These are phyloP conservation scores for Odontothrips loti DNA, from an alignment of 2,888 invertebrate genomes.

Conservation along the genomic window DNA sequence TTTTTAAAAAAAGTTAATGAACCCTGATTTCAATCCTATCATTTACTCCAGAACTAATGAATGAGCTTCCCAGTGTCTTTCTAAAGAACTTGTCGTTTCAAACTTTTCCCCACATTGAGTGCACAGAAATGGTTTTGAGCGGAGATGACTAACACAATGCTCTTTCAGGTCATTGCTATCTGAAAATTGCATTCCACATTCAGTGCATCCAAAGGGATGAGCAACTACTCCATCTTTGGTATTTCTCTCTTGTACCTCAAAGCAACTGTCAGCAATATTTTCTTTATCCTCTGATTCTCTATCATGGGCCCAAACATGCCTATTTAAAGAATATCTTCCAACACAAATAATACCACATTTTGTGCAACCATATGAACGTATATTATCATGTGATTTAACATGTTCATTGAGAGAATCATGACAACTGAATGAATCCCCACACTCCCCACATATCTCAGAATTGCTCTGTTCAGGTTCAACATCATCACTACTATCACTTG, in stretches of 20 bases:
- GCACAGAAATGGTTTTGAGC: not conserved
- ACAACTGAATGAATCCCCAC: not conserved
- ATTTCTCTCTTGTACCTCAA: not conserved
- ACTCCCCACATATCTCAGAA: not conserved
- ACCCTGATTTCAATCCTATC: not conserved
- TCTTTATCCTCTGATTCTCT: constrained; percentile 5
- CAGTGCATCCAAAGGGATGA: constrained; percentile 1
- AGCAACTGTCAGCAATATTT: not conserved
- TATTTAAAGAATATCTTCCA: not conserved
- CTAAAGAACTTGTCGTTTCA: not conserved
- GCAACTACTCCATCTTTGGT: constrained; percentile 5
- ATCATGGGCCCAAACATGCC: constrained; percentile 2
- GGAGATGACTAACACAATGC: constrained; percentile 10
- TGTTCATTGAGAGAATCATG: not conserved
- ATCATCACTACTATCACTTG: not conserved
- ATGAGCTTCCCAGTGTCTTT: not conserved
- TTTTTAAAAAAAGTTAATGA: not conserved
- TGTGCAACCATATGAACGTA: not conserved
- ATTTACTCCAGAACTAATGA: not conserved
- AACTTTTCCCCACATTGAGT: constrained; percentile 7
- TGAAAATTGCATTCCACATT: constrained; percentile 16
- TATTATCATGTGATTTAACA: not conserved
- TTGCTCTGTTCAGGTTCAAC: not conserved
- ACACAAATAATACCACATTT: constrained; percentile 19
- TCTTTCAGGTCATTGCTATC: constrained; percentile 15